Evolutionary conservation across 2,113 vertebrate species (phyloP), one percentile per base, ranked within the genome.

Genomic region (Prunella fulvescens): DNA sequence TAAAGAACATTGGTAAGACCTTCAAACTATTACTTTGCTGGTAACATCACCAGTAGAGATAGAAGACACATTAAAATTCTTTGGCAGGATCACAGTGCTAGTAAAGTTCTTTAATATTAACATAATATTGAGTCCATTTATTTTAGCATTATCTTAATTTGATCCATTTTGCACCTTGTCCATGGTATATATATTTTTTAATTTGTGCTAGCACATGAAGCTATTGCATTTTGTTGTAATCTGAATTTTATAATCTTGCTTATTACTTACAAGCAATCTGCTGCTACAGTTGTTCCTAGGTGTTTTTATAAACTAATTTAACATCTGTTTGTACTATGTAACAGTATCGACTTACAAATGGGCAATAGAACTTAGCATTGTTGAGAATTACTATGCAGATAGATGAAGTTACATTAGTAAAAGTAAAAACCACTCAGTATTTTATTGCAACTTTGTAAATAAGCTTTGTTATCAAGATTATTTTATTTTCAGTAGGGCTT

Each of bases 261-360:
- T 97, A 98, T 97, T 98, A 97, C 96, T 97, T 98, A 97, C 86
- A 96, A 98, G 87, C 97, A 98, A 96, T 98, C 97, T 98, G 96
- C 96, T 93, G 65, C 96, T 97, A 78, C 91, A 95, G 95, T 97
- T 98, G 95, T 97, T 98, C 56, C 65, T 97, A 97, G 96, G 96
- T 97, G 92, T 97, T 98, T 97, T 96, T 97, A 96, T 81, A 96
- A 98, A 97, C 93, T 96, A 98, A 97, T 98, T 98, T 97, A 97
- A 96, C 97, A 97, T 97, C 96, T 98, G 96, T 96, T 98, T 94
- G 92, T 88, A 96, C 87, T 93, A 57, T 87, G 92, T 81, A 97
- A 95, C 44, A 88, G 72, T 97, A 98, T 96, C 92, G 95, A 92
- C 91, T 95, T 97, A 97, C 79, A 96, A 98, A 97, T 95, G 89